Evolutionary conservation across 2,797 vertebrate species (phyloP).

Genomic region (Anolis apletophallus): DNA sequence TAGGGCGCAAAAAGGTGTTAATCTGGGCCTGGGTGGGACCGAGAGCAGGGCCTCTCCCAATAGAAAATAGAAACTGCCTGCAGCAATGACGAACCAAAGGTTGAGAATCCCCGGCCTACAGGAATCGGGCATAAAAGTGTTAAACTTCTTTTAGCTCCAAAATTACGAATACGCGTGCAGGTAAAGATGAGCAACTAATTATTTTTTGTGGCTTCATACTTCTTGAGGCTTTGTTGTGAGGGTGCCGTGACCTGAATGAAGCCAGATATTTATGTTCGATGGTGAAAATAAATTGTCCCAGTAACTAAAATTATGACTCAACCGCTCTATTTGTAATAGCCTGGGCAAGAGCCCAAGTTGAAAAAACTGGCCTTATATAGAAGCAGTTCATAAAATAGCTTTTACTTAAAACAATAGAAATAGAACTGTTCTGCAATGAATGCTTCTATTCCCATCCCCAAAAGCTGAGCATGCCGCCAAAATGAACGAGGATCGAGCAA

Average conservation of each 20-base stretch:
- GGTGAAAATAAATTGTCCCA: background rate
- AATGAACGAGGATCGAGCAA: background rate
- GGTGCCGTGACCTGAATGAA: background rate
- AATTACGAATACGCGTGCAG: background rate
- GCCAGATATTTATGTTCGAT: background rate
- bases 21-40: no score
- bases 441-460: background rate
- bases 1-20: no score
- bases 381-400: background rate
- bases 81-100: no score
- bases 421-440: background rate
- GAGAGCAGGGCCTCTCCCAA: no score
- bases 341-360: background rate
- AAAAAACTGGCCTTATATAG: background rate
- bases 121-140: background rate
- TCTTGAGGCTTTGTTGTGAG: background rate
- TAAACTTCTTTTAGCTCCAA: background rate
- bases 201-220: background rate
- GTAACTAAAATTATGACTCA: background rate
- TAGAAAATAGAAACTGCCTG: background rate
- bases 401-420: background rate
- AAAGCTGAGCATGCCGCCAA: no score
- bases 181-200: background rate
- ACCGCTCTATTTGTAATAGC: background rate
- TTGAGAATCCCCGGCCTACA: background rate